Base-by-base conservation (phyloP, 2,888 invertebrate genomes). In the Gerris lacustris region DNA sequence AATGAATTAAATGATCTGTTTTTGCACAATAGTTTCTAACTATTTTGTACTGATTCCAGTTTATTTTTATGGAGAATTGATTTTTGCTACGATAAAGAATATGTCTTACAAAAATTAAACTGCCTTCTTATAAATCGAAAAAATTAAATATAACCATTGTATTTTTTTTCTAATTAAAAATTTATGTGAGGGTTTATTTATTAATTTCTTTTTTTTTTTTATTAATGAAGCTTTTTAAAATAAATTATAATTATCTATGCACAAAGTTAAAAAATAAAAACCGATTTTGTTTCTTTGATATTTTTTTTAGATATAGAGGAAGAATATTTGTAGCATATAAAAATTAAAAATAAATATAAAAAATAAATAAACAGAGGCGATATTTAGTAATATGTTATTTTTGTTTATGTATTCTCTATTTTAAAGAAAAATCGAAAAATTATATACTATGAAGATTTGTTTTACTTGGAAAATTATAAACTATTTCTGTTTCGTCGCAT, bases 11-110 rank as follows among this genome's bases (percentile, higher is more conserved):
- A 73, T 69, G 67, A 68, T 63, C 67, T 71, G 68, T 9, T 72
- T 69, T 67, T 69, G 72, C 74, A 74, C 73, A 74, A 75, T 75
- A 75, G 75, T 75, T 72, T 75, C 70, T 72, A 73, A 75, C 75
- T 75, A 75, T 75, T 75, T 73, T 74, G 75, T 74, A 75, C 75
- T 74, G 75, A 75, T 74, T 73, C 72, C 71, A 31, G 31, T 31
- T 31, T 73, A 72, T 73, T 73, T 73, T 31, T 31, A 31, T 74
- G 70, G 64, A 69, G 67, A 70, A 67, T 64, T 71, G 67, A 70
- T 67, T 69, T 71, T 69, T 70, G 64, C 44, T 67, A 67, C n/a
- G 67, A 67, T 66, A 68, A 71, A 72, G 67, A 72, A 72, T 73
- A 44, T 62, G 55, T 70, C 44, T 67, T 31, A 45, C 55, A 31